Conservation (phyloP, 1,140 invertebrate species). For the Thrips palmi region DNA sequence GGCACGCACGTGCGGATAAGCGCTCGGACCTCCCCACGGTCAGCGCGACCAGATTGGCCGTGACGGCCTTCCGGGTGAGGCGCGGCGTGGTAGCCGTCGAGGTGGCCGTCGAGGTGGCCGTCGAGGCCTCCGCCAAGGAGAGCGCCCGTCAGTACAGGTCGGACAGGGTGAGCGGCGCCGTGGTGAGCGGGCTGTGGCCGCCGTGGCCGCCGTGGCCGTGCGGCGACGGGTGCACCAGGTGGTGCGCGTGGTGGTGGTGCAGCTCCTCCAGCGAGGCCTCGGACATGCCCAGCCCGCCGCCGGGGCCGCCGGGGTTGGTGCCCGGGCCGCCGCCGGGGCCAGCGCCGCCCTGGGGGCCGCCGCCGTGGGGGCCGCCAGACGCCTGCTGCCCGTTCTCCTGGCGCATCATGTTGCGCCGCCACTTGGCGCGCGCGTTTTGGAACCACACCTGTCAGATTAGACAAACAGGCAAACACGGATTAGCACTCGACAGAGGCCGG, state of each 20-base stretch:
- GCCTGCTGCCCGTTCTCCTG: conserved; percentile 36
- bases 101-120: too few species aligned
- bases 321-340: conserved; percentile 21
- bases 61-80: too few species aligned
- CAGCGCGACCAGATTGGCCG: too few species aligned
- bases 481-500: neutral
- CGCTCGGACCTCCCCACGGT: too few species aligned
- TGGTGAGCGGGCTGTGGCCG: too few species aligned
- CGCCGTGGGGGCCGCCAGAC: conserved; percentile 14
- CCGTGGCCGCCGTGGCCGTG: too few species aligned
- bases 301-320: conserved; percentile 23
- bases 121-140: too few species aligned
- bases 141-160: too few species aligned
- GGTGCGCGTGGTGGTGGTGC: conserved; percentile 27
- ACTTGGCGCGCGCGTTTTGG: conserved; percentile 93
- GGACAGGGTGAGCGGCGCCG: too few species aligned
- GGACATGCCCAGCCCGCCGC: conserved; percentile 25
- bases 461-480: neutral
- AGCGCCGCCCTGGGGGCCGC: conserved; percentile 15
- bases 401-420: conserved; percentile 67
- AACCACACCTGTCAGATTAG: conserved; percentile 72
- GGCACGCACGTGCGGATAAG: too few species aligned
- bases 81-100: too few species aligned
- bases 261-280: conserved; percentile 27
- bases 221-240: conserved; percentile 26